These are phyloP conservation scores for Bellardia pandia DNA, from an alignment of 2,888 invertebrate species.

Conservation along the genomic window DNA sequence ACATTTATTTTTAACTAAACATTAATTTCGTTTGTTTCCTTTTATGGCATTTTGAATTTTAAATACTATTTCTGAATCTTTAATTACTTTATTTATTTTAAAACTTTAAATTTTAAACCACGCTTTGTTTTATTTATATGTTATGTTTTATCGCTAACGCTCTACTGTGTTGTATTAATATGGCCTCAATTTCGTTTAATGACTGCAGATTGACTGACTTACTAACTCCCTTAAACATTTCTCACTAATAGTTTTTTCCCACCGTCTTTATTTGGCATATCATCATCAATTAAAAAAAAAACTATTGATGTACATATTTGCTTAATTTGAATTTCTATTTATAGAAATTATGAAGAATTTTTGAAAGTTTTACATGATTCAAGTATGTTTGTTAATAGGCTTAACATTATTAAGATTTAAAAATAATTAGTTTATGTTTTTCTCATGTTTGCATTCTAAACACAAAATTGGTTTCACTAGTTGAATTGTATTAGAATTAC, in stretches of 20 bases:
- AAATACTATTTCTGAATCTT: slow-evolving; percentile 25
- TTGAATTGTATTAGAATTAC: too few relatives aligned
- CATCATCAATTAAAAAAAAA: not conserved
- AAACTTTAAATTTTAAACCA: not conserved
- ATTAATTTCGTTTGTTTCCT: not conserved
- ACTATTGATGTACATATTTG: too few relatives aligned
- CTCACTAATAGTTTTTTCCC: not conserved
- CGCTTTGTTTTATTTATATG: not conserved
- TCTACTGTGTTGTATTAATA: not conserved
- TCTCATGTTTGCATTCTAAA: too few relatives aligned
- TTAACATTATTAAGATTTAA: too few relatives aligned
- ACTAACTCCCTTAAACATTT: not conserved
- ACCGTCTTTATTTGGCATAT: not conserved
- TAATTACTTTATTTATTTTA: slow-evolving; percentile 17
- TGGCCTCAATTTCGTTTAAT: not conserved
- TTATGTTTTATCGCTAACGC: not conserved
- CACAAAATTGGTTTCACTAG: too few relatives aligned
- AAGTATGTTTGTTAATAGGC: too few relatives aligned
- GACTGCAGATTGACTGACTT: not conserved
- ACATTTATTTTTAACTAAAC: not conserved
- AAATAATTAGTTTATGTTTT: too few relatives aligned
- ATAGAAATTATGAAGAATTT: too few relatives aligned
- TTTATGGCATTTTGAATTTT: slow-evolving; percentile 13
- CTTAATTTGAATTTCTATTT: too few relatives aligned
- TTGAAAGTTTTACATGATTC: too few relatives aligned